Base-by-base conservation (phyloP, 2,888 invertebrate genomes). In the Tetragnatha montana region DNA sequence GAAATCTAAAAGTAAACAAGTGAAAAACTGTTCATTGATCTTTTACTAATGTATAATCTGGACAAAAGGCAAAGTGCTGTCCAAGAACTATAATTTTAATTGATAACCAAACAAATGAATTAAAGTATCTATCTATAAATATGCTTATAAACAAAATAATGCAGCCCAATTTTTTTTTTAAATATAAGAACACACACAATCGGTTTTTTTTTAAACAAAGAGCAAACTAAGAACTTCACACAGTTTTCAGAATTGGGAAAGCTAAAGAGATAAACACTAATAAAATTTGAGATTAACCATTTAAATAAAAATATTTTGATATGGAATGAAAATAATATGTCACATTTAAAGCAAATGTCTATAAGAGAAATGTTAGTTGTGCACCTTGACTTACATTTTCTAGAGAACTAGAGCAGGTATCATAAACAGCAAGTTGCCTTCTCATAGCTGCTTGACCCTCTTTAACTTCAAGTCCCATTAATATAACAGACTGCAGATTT, bases 1-100 rank as follows among this genome's bases (percentile, higher is more conserved):
- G 91, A 91, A 47, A 93, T 92, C 93, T 93, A 70, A 19, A 35
- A 35, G 35, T 35, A 35, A 35, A 35, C 35, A 4, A 35, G 35
- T 35, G 4, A 35, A 35, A 35, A 35, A 35, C 35, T 35, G 35
- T 4, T 35, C 35, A 35, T 2, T 35, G 35, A 35, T 35, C 35
- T 35, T 35, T 35, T 35, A 1, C 35, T 35, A 4, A 35, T 2
- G 35, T 35, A 35, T n/a, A n/a, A n/a, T n/a, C n/a, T n/a, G n/a
- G n/a, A n/a, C n/a, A n/a, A n/a, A n/a, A n/a, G n/a, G n/a, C n/a
- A n/a, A n/a, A n/a, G n/a, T n/a, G n/a, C n/a, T n/a, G n/a, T n/a
- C n/a, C n/a, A n/a, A n/a, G n/a, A n/a, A n/a, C n/a, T n/a, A n/a
- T n/a, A n/a, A 47, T 21, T 75, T 75, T 35, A 12, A 47, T 47